Evolutionary conservation across 2,113 vertebrate species (phyloP), one percentile per base, ranked within the genome.

Genomic region (Isichthys henryi): DNA sequence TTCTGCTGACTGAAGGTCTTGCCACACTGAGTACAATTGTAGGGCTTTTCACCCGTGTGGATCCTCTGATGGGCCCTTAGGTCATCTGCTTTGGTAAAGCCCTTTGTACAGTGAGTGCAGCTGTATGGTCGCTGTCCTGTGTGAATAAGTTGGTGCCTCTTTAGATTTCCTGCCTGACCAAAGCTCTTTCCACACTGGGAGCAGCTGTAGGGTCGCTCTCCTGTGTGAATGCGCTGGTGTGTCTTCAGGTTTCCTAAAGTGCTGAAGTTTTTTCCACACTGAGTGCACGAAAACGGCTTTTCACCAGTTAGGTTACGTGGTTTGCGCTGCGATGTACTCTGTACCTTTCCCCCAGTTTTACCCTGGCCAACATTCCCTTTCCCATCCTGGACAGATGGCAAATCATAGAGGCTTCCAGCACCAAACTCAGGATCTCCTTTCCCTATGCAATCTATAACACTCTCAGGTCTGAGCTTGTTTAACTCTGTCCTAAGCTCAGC

Each of bases 221-320:
- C 96, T 0, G 95, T 96, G 93, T 96, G 96, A 91, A 96, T 96
- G 53, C 96, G 95, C 88, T 96, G 95, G 94, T 96, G 96, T 0
- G 96, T 96, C 62, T 96, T 95, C 89, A 96, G 95, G 94, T 96
- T 96, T 7, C 96, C 95, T 91, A 96, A 94, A 48, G 95, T 96
- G 93, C 95, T 95, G 94, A 96, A 96, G 93, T 94, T 95, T 90
- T 95, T 96, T 0, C 92, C 94, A 1, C 96, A 96, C 90, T 95
- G 95, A 0, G 96, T 94, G 93, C 96, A 96, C 9, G 94, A 96
- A 93, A 96, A 96, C 0, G 95, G 94, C 88, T 95, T 96, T 91
- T 96, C 95, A 0, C 95, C 96, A 31, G 92, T 93, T 93, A 92
- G 94, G 95, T 96, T 96, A 3, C 96, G 94, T 11, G 95, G 94